Evolutionary conservation across 2,888 invertebrate genomes (phyloP).

Genomic region (Ectobius pallidus): DNA sequence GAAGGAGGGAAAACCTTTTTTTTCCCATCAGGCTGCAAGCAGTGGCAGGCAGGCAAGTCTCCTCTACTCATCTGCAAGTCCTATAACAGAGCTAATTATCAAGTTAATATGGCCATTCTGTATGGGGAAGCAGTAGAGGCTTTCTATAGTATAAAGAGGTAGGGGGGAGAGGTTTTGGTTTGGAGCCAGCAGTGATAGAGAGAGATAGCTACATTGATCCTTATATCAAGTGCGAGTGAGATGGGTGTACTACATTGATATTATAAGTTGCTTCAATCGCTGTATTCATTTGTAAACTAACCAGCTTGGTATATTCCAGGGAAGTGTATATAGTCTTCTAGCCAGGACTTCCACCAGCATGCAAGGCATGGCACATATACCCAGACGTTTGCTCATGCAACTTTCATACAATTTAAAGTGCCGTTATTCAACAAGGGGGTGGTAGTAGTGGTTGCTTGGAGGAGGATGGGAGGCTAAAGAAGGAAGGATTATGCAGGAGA

Average conservation of each 20-base stretch:
- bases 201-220: constrained; percentile 44
- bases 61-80: constrained; percentile 80
- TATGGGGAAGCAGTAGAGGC: constrained; percentile 56
- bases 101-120: constrained; percentile 86
- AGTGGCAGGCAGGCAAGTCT: constrained; percentile 38
- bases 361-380: constrained; percentile 30
- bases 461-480: constrained; percentile 36
- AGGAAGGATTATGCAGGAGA: constrained; percentile 38
- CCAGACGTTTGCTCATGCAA: constrained; percentile 57
- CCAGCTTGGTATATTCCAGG: constrained; percentile 48
- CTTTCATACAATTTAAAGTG: constrained; percentile 65
- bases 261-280: constrained; percentile 74
- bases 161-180: constrained; percentile 44
- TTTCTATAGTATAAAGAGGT: constrained; percentile 46
- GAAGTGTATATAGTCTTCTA: constrained; percentile 38
- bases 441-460: constrained; percentile 5
- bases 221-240: constrained; percentile 44
- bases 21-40: constrained; percentile 43
- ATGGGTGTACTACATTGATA: constrained; percentile 65
- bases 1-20: constrained; percentile 47
- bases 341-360: constrained; percentile 13
- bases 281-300: constrained; percentile 74
- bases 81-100: constrained; percentile 88
- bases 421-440: constrained; percentile 53
- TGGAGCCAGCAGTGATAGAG: constrained; percentile 47